Conservation (phyloP, 1,140 invertebrate species). For the Oncopeltus fasciatus region DNA sequence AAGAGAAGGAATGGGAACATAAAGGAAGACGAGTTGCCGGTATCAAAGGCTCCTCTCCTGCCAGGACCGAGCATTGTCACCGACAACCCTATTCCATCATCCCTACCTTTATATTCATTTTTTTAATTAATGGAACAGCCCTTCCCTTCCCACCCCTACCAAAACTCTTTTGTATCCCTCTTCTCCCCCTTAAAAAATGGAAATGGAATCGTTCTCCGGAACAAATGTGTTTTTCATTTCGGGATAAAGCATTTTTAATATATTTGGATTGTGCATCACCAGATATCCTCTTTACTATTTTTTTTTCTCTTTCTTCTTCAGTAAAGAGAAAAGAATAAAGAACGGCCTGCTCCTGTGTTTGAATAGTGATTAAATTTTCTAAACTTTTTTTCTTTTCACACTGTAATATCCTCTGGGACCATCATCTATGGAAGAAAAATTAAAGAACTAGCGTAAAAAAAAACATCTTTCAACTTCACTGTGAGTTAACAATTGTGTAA, state of each 20-base stretch:
- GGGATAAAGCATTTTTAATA: background rate
- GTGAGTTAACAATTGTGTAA: no score
- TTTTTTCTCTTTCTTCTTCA: no score
- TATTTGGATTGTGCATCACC: background rate
- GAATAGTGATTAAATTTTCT: no score
- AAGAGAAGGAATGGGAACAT: background rate
- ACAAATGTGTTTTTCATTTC: background rate
- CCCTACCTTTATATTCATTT: background rate
- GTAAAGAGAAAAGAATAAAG: no score
- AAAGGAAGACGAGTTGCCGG: background rate
- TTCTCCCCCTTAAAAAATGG: background rate
- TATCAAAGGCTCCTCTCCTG: background rate
- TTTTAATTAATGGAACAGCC: background rate
- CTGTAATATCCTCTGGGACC: no score
- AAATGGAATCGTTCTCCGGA: background rate
- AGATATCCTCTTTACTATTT: no score
- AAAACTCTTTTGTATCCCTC: background rate
- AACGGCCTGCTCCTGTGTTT: no score
- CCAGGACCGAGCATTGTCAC: background rate
- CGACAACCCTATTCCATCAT: background rate
- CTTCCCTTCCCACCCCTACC: no score
- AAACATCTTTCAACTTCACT: no score
- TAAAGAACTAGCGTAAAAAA: no score
- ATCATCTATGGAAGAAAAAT: no score
- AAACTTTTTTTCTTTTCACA: no score